Conservation (phyloP, 2,113 vertebrate genomes). For the Camelus bactrianus region DNA sequence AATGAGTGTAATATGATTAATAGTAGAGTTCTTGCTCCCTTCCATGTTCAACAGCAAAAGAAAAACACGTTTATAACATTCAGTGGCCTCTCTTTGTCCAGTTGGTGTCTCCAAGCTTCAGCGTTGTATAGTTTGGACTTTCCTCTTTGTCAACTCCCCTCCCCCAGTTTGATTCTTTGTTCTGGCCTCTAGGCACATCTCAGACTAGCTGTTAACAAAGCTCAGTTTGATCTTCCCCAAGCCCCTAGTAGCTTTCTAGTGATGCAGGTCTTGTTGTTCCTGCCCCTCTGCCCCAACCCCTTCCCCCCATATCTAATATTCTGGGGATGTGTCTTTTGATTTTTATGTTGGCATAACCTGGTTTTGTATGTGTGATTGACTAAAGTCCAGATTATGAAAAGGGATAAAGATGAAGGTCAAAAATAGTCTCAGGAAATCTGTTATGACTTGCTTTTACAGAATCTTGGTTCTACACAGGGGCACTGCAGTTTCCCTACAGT, state of each 20-base stretch:
- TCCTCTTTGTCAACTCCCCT: constrained; percentile 26
- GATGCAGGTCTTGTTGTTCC: constrained; percentile 43
- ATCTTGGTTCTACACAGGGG: constrained; percentile 7
- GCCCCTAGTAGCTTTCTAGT: not conserved
- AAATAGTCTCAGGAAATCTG: not conserved
- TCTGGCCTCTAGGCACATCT: constrained; percentile 41
- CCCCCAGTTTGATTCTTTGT: constrained; percentile 73
- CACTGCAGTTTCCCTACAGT: not conserved
- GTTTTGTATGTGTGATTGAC: not conserved
- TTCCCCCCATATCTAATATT: not conserved
- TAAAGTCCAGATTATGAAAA: constrained; percentile 35
- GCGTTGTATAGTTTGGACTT: constrained; percentile 51
- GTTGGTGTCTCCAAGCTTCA: constrained; percentile 74
- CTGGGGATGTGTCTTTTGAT: not conserved
- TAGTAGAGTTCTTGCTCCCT: constrained; percentile 74
- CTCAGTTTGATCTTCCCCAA: not conserved
- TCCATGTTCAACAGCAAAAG: constrained; percentile 72
- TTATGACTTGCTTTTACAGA: not conserved
- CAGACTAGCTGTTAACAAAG: constrained; percentile 52
- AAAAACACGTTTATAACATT: constrained; percentile 73
- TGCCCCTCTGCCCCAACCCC: too few relatives aligned
- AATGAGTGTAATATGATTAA: constrained; percentile 81
- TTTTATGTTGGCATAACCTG: constrained; percentile 25
- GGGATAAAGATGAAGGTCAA: not conserved
- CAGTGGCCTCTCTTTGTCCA: constrained; percentile 70